These are phyloP conservation scores for Brachirus orientalis DNA, from an alignment of 2,113 vertebrate species.

Conservation along the genomic window DNA sequence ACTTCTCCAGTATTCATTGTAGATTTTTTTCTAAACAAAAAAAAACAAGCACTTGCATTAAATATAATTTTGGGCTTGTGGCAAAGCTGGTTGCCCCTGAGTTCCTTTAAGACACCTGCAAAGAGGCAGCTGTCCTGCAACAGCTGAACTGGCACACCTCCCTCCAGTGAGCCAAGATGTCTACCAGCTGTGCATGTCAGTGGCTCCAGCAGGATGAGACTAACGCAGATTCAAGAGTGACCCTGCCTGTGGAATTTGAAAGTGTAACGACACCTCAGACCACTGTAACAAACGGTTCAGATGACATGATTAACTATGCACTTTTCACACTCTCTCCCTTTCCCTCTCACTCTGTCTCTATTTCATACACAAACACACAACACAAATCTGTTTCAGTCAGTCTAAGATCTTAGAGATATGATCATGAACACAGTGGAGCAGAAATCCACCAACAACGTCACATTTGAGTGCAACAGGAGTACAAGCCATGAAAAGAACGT, in stretches of 20 bases:
- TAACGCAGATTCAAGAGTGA: constrained; percentile 59
- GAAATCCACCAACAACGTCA: neutral
- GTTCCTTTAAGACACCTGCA: constrained; percentile 39
- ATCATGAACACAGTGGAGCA: too few relatives aligned
- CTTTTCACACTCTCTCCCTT: neutral
- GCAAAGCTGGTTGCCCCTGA: constrained; percentile 14
- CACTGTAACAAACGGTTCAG: constrained; percentile 20
- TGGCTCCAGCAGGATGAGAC: constrained; percentile 30
- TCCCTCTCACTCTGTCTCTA: neutral
- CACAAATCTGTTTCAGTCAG: neutral
- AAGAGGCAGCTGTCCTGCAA: constrained; percentile 71
- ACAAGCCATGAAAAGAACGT: constrained; percentile 12
- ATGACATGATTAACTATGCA: constrained; percentile 31
- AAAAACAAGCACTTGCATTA: constrained; percentile 8
- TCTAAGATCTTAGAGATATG: constrained; percentile 7
- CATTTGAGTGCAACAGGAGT: neutral
- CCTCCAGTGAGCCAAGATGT: constrained; percentile 68
- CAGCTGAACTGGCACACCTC: constrained; percentile 75
- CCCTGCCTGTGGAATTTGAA: constrained; percentile 61
- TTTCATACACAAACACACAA: neutral
- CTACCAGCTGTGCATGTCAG: constrained; percentile 76
- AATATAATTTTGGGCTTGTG: neutral
- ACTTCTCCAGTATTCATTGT: constrained; percentile 4
- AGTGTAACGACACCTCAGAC: constrained; percentile 42
- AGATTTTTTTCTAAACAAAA: constrained; percentile 9